phyloP scores from a whole-genome alignment of 2,113 vertebrate species.

The Recurvirostra avosetta region DNA sequence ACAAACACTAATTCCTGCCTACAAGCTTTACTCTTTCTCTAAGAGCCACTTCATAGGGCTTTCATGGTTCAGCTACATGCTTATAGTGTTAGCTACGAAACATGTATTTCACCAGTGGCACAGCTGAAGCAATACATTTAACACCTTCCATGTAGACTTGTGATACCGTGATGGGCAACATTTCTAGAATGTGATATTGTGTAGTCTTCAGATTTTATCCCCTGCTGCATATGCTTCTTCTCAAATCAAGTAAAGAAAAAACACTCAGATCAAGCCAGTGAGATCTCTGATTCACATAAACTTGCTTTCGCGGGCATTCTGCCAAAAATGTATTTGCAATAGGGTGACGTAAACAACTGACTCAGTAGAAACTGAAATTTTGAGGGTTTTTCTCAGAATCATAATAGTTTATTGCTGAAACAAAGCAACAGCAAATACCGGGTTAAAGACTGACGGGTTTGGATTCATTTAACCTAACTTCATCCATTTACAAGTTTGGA shows the following conservation, averaged over 20 bases:
- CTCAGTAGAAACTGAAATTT: not conserved
- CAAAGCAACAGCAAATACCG: not conserved
- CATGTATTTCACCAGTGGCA: not conserved
- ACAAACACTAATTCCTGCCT: not conserved
- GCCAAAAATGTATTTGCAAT: not conserved
- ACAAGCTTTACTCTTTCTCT: not conserved
- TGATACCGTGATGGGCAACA: not conserved
- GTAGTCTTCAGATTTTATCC: not conserved
- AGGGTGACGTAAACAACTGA: not conserved
- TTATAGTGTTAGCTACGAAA: not conserved
- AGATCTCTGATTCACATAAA: not conserved
- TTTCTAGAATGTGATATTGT: not conserved
- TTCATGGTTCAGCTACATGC: not conserved
- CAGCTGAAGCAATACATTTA: not conserved
- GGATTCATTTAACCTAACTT: not conserved
- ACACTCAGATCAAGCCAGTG: not conserved
- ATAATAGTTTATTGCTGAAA: not conserved
- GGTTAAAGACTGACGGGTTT: not conserved
- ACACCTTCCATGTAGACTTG: not conserved
- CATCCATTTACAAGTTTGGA: not conserved
- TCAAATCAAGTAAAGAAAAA: not conserved
- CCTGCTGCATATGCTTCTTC: not conserved
- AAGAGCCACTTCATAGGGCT: not conserved
- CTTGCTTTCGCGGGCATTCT: not conserved
- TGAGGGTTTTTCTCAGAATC: not conserved